Base-by-base conservation (phyloP, 2,888 invertebrate species). In the Drosophila greeni region DNA sequence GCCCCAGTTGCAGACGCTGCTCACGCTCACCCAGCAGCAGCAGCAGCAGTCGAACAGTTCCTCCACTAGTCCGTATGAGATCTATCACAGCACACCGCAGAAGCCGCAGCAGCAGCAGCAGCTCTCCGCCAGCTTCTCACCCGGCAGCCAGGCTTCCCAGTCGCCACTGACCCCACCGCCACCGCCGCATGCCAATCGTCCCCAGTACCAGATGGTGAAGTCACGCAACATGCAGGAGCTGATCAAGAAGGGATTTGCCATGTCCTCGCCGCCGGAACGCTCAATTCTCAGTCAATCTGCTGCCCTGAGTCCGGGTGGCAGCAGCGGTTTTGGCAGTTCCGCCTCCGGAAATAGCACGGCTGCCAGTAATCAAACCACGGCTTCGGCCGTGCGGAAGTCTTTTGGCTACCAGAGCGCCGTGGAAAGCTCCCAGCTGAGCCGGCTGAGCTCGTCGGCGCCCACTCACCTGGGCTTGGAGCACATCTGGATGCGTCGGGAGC, bases 401-500 rank as follows among this genome's bases (percentile, higher is more conserved):
- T 82, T 86, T 69, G 76, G 79, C 20, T 84, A 78, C 60, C 86
- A 81, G 49, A 72, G 77, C 39, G 82, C 82, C 34, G 73, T 75
- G 11, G 87, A 86, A 42, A 80, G 71, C 45, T 77, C 88, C 5
- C 81, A 76, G 53, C 53, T 91, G 66, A 92, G 94, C 31, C 92
- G 95, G 62, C 90, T 96, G 4, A 96, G 95, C 4, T 95, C 95
- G 48, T 96, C 96, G 51, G 96, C 96, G 29, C 96, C 96, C 5
- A 95, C 95, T 56, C 95, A 95, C 87, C 57, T 87, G 66, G 94
- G 94, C 31, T 89, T 94, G 77, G 96, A 96, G 73, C 93, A 94
- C 89, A 93, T 96, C 70, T 96, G 96, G 96, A 94, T 94, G 86
- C 92, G 95, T 36, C 90, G 96, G 67, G 96, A 97, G 87, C 96